These are phyloP conservation scores for Nothura maculosa DNA, from an alignment of 2,797 vertebrate species.

Conservation along the genomic window DNA sequence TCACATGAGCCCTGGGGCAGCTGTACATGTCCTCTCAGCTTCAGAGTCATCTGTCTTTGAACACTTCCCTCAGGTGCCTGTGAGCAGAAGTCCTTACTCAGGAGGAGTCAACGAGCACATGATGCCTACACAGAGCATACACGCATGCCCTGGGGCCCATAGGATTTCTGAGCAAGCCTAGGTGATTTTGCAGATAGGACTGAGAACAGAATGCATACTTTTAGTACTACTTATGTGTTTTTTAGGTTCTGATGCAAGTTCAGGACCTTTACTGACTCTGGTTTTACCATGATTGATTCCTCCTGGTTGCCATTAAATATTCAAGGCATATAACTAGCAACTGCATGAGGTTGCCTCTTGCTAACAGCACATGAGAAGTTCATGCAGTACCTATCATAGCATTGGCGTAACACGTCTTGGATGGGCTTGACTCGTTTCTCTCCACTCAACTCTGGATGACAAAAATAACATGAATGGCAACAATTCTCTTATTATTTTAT, in stretches of 20 bases:
- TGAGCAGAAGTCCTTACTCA: background rate
- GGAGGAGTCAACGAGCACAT: background rate
- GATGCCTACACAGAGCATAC: accelerated
- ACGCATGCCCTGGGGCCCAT: accelerated
- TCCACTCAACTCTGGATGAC: background rate
- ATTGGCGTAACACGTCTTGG: accelerated
- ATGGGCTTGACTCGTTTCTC: accelerated
- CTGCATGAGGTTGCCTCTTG: accelerated
- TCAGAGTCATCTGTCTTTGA: background rate
- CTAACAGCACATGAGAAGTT: background rate
- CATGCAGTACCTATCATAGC: background rate
- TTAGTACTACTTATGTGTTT: background rate
- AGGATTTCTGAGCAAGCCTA: background rate
- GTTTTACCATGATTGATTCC: background rate
- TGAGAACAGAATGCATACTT: background rate
- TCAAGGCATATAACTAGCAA: background rate
- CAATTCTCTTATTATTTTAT: constrained; percentile 16
- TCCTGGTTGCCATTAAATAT: background rate
- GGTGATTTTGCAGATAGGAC: background rate
- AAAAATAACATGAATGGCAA: background rate
- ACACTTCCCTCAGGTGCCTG: background rate
- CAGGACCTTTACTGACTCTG: background rate
- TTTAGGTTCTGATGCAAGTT: background rate
- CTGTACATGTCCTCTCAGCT: accelerated
- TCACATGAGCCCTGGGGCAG: background rate